A percentile compares a stretch with the other conserved stretches of the same genome.
These are phyloP conservation scores for Lutjanus erythropterus DNA, from an alignment of 2,113 vertebrate genomes.

Conservation along the genomic window DNA sequence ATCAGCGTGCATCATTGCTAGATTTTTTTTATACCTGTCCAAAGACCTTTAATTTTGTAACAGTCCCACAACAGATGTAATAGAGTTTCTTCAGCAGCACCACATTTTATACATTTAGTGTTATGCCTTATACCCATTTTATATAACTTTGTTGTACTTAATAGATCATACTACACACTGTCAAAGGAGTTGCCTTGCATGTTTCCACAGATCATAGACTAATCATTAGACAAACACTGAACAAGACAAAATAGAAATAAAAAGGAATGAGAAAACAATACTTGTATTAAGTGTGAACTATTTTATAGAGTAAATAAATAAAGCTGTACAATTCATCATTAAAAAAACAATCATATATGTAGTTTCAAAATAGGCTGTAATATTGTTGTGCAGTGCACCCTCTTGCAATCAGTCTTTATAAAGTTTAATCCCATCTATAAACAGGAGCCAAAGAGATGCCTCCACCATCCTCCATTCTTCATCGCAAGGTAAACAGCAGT, in stretches of 20 bases:
- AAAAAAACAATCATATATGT: not conserved
- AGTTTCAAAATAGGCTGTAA: not conserved
- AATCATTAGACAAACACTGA: not conserved
- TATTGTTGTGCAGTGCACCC: not conserved
- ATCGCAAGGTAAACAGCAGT: not conserved
- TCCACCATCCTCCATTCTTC: constrained; percentile 1
- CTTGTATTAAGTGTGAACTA: not conserved
- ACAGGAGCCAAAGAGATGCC: not conserved
- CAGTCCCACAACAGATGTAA: no score
- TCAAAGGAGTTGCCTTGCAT: no score
- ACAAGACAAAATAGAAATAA: not conserved
- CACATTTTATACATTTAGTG: no score
- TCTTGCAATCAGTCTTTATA: not conserved
- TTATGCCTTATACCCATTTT: no score
- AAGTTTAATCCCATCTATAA: not conserved
- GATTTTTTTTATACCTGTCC: no score
- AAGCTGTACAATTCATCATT: not conserved
- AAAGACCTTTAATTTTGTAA: no score
- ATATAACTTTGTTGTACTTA: no score
- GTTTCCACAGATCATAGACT: no score
- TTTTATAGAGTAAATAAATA: not conserved
- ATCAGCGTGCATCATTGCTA: no score
- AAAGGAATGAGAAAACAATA: not conserved
- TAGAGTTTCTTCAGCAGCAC: no score
- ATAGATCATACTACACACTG: no score